A percentile compares a stretch with the other conserved stretches of the same genome.
These are phyloP conservation scores for Noctilio leporinus DNA, from an alignment of 2,113 vertebrate genomes.

Conservation along the genomic window DNA sequence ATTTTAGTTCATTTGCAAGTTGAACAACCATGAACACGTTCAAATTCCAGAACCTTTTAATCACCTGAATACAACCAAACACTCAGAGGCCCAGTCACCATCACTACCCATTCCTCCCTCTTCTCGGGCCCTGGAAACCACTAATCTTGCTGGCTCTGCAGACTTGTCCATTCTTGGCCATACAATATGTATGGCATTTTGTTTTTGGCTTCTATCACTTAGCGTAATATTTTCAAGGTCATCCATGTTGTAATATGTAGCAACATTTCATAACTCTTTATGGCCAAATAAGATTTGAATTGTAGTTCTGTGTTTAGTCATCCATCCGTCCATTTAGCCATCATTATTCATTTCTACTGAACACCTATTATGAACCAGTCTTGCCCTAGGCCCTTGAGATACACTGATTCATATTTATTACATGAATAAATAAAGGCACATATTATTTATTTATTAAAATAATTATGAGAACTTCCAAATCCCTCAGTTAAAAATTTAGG, in stretches of 20 bases:
- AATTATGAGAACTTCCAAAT: not conserved
- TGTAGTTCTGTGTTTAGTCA: not conserved
- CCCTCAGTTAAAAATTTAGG: not conserved
- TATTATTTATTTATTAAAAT: not conserved
- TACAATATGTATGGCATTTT: not conserved
- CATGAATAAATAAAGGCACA: not conserved
- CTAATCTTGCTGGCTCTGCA: not conserved
- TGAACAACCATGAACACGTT: not conserved
- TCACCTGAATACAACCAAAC: not conserved
- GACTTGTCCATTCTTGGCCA: not conserved
- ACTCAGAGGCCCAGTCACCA: not conserved
- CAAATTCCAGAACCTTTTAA: not conserved
- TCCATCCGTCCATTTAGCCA: not conserved
- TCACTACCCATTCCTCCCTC: not conserved
- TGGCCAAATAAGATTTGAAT: not conserved
- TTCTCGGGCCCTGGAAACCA: not conserved
- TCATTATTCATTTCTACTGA: not conserved
- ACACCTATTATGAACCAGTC: not conserved
- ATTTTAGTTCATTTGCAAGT: not conserved
- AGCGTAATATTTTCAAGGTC: not conserved
- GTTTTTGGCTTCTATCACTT: not conserved
- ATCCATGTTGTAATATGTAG: not conserved
- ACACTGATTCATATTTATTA: not conserved
- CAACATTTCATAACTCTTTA: not conserved
- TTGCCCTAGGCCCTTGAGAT: not conserved